Conservation (phyloP, 2,113 vertebrate species). For the Sylvia atricapilla region DNA sequence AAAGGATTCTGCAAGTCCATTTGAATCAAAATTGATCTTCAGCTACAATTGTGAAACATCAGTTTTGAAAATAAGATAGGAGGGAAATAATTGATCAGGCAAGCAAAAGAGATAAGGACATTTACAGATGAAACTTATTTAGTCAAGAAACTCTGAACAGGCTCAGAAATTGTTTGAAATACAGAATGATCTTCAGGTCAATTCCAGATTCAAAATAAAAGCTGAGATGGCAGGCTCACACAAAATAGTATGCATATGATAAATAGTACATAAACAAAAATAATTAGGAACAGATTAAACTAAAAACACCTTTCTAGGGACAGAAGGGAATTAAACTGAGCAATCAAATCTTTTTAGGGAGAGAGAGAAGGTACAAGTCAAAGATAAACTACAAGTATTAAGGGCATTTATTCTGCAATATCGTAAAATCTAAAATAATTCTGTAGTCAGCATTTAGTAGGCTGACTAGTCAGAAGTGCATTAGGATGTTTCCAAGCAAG, state of each 20-base stretch:
- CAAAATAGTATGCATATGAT: not conserved
- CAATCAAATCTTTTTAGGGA: not conserved
- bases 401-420: not conserved
- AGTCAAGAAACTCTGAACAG: not conserved
- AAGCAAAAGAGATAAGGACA: not conserved
- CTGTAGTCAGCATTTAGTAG: not conserved
- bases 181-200: not conserved
- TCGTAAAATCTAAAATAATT: not conserved
- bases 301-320: not conserved
- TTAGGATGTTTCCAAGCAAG: not conserved
- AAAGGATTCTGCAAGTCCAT: not conserved
- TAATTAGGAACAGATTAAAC: not conserved
- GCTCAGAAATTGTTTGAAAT: not conserved
- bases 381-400: not conserved
- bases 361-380: not conserved
- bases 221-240: not conserved
- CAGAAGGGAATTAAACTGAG: not conserved
- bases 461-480: not conserved
- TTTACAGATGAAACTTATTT: not conserved
- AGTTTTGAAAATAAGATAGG: not conserved
- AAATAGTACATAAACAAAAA: not conserved
- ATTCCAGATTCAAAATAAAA: conserved; percentile 18
- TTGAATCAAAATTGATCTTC: not conserved
- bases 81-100: not conserved
- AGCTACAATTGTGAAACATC: not conserved